Evolutionary conservation across 2,888 invertebrate genomes (phyloP), one percentile per base, ranked within the genome.

Genomic region (Limulus polyphemus): DNA sequence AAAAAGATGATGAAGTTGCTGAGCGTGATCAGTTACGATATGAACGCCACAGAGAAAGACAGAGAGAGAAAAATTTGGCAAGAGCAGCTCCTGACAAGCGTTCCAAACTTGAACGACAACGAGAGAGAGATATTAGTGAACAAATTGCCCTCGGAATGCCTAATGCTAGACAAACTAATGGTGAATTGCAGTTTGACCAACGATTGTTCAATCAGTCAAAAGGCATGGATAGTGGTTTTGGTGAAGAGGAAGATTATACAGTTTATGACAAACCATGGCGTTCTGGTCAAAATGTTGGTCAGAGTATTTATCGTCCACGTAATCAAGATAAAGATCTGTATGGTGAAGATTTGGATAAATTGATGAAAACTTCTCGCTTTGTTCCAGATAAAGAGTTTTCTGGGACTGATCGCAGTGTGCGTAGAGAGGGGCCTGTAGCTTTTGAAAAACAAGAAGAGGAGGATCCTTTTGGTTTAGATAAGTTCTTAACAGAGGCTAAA

Each of bases 181-280:
- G 74, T 1, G 95, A 94, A 72, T 83, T 85, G 0, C 85, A 90
- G 75, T 99, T 95, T 75, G 99, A 99, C 78, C 93, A 95, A 75
- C 80, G 99, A 49, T 79, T 99, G 13, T 98, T 99, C 76, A 98
- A 98, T 72, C 93, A 91, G 68, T 85, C 83, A 59, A 88, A 89
- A 77, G 81, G 81, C 49, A 87, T 99, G 85, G 95, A 92, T 73
- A 87, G 88, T 69, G 95, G 95, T 0, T 98, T 91, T 76, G 94
- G 86, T 0, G 97, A 98, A 72, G 99, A 99, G 72, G 99, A 99
- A 72, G 88, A 87, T 0, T 99, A 99, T 78, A 94, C 88, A 75
- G 95, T 98, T 0, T 99, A 99, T 74, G 97, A 98, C 78, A 93
- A 94, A 76, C 93, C 99, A 0, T 99, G 98, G 99, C 84, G 97